These are phyloP conservation scores for Aphis craccivora DNA, from an alignment of 1,140 invertebrate species.

Conservation along the genomic window DNA sequence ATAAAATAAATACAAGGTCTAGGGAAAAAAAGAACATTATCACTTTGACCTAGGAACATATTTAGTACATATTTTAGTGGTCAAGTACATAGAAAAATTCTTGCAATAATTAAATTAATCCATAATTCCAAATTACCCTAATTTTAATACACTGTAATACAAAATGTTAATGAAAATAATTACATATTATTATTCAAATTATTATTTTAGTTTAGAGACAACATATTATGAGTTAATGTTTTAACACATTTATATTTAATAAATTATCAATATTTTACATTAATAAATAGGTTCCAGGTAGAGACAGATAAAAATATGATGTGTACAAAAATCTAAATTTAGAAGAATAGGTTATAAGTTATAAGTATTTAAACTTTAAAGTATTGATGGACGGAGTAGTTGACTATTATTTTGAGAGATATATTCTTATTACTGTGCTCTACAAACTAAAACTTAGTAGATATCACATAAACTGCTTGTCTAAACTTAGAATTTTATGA, in stretches of 20 bases:
- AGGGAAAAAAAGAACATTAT: neutral
- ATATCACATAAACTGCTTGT: no score
- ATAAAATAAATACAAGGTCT: neutral
- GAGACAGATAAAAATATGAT: neutral
- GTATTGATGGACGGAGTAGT: no score
- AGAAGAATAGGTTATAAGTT: no score
- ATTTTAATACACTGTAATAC: neutral
- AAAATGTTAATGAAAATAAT: neutral
- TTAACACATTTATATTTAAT: neutral
- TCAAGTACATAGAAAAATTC: neutral
- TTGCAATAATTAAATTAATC: neutral
- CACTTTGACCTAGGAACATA: conserved; percentile 31
- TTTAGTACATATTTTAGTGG: conserved; percentile 29
- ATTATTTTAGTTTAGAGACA: neutral
- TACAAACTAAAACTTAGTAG: no score
- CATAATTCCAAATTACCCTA: neutral
- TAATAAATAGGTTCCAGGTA: neutral
- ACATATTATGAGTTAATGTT: neutral
- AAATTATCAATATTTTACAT: neutral
- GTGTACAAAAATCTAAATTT: no score
- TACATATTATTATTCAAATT: neutral
- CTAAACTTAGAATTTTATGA: no score
- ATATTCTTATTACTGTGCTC: no score
- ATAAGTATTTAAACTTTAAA: no score
- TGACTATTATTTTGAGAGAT: no score